Percentiles rank a stretch among this genome's conserved stretches.
phyloP scores from a whole-genome alignment of 2,797 vertebrate genomes.

The Acomys russatus region DNA sequence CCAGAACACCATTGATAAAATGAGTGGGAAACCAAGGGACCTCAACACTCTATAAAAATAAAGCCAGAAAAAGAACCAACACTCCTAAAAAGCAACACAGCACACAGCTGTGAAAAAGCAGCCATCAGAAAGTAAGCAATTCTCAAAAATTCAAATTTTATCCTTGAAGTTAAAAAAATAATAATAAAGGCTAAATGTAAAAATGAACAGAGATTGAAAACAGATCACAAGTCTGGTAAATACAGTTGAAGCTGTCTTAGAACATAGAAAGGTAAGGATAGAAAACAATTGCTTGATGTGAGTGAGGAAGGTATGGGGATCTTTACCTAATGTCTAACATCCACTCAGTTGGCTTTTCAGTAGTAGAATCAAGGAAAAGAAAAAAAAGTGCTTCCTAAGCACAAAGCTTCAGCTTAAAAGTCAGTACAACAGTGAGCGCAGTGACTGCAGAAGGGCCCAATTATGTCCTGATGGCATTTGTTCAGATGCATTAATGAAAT shows the following conservation, averaged over 20 bases:
- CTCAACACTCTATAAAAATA: neutral
- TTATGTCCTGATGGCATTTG: neutral
- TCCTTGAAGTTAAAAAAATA: slow-evolving; percentile 54
- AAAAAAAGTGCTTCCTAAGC: neutral
- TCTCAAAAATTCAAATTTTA: slow-evolving; percentile 40
- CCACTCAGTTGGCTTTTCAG: neutral
- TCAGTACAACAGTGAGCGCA: neutral
- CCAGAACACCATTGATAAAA: neutral
- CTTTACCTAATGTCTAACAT: neutral
- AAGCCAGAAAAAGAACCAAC: neutral
- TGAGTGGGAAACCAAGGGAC: neutral
- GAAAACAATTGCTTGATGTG: neutral
- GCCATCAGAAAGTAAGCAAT: slow-evolving; percentile 8
- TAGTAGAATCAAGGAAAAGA: neutral
- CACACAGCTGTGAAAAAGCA: neutral
- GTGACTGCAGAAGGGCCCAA: neutral
- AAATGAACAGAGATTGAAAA: neutral
- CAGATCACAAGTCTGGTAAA: neutral
- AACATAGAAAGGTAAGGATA: neutral
- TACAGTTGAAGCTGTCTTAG: slow-evolving; percentile 15
- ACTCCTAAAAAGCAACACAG: neutral
- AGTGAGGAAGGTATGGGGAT: neutral
- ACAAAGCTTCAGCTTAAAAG: neutral
- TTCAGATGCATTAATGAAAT: slow-evolving; percentile 30
- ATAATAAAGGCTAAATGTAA: neutral